These are phyloP conservation scores for Pterocles gutturalis DNA, from an alignment of 2,113 vertebrate species.

Conservation along the genomic window DNA sequence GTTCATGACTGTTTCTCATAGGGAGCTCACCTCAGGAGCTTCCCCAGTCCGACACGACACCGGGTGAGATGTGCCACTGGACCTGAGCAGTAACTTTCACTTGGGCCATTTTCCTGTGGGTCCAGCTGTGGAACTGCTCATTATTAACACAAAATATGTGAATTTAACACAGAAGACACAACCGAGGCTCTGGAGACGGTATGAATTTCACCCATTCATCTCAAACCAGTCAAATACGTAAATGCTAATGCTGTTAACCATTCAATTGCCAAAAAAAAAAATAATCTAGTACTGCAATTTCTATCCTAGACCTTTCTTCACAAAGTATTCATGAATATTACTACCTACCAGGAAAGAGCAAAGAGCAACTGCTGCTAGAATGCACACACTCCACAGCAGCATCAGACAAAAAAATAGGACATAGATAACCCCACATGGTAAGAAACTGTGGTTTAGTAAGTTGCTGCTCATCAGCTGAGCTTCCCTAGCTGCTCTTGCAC, in stretches of 20 bases:
- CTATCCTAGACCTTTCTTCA: background rate
- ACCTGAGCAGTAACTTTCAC: background rate
- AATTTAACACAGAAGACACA: background rate
- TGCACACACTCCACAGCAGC: background rate
- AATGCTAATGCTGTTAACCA: background rate
- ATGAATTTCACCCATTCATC: background rate
- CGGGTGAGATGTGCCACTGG: background rate
- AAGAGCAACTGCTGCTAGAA: background rate
- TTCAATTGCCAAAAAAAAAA: background rate
- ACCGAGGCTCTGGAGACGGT: background rate
- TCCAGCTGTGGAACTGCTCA: background rate
- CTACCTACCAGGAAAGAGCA: background rate
- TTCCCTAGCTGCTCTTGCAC: background rate
- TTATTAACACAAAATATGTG: background rate
- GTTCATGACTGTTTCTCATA: too few relatives aligned
- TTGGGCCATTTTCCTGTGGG: background rate
- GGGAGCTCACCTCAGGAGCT: background rate
- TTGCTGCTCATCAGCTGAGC: background rate
- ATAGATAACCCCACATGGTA: background rate
- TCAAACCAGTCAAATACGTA: background rate
- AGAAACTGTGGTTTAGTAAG: background rate
- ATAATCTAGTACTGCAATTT: background rate
- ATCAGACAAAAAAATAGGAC: background rate
- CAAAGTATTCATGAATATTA: background rate
- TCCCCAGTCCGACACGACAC: background rate